Percentiles rank a stretch among this genome's conserved stretches.
phyloP scores from a whole-genome alignment of 1,140 invertebrate genomes.

The Magallana angulata region DNA sequence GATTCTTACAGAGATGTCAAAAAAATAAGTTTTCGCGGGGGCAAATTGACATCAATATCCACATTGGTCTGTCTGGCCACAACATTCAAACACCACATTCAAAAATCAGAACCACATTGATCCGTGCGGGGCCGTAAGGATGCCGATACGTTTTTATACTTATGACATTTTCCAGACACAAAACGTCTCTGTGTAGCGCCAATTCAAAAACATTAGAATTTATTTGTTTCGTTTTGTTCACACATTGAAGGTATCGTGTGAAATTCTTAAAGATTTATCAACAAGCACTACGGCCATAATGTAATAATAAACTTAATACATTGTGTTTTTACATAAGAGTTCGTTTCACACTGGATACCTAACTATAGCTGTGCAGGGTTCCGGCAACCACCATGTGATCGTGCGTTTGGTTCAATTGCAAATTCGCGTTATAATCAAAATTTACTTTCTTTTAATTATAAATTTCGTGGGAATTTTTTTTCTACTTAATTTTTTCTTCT shows the following conservation, averaged over 20 bases:
- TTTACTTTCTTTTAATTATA: neutral
- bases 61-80: conserved; percentile 3
- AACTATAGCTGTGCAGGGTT: neutral
- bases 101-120: conserved; percentile 20
- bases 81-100: neutral
- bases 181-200: conserved; percentile 11
- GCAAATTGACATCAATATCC: conserved; percentile 28
- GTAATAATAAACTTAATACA: neutral
- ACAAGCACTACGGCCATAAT: conserved; percentile 15
- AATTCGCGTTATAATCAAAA: neutral
- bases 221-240: conserved; percentile 29
- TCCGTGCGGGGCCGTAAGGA: neutral
- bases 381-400: conserved; percentile 12
- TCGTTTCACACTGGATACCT: neutral
- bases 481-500: no score
- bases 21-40: conserved; percentile 23
- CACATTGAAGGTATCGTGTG: conserved; percentile 15
- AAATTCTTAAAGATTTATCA: conserved; percentile 29
- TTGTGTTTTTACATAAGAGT: conserved; percentile 2
- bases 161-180: conserved; percentile 22
- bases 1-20: conserved; percentile 27
- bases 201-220: conserved; percentile 37
- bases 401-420: neutral
- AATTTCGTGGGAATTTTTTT: conserved; percentile 31
- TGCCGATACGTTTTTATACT: conserved; percentile 12